phyloP scores from a whole-genome alignment of 2,797 vertebrate species.

The Typhlichthys subterraneus region DNA sequence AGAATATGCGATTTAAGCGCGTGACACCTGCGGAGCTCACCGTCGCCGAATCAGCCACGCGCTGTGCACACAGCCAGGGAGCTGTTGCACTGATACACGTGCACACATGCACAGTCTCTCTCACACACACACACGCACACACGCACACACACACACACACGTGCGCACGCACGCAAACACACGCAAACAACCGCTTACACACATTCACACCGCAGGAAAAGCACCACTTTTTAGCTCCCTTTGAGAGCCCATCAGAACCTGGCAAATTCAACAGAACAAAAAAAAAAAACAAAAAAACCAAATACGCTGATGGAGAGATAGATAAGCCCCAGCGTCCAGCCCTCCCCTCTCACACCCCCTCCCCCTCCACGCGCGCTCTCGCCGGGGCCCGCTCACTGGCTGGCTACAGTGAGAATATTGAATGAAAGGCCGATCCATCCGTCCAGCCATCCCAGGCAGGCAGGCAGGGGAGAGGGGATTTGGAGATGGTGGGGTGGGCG shows the following conservation, averaged over 20 bases:
- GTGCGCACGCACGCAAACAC: background rate
- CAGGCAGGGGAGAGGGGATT: conserved; percentile 61
- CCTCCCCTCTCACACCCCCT: conserved; percentile 20
- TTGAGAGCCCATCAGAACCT: conserved; percentile 55
- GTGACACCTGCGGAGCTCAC: conserved; percentile 51
- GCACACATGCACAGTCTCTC: conserved; percentile 13
- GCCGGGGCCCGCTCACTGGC: conserved; percentile 53
- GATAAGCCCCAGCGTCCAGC: conserved; percentile 38
- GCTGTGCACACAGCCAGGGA: conserved; percentile 35
- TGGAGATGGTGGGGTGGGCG: conserved; percentile 60
- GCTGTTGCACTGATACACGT: conserved; percentile 26
- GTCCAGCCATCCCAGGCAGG: conserved; percentile 32
- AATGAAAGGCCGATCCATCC: conserved; percentile 74
- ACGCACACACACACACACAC: background rate
- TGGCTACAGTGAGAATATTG: conserved; percentile 79
- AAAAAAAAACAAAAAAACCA: conserved; percentile 38
- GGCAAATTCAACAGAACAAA: conserved; percentile 62
- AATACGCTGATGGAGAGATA: conserved; percentile 57
- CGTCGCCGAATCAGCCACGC: too few species aligned
- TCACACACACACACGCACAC: too few species aligned
- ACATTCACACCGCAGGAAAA: conserved; percentile 24
- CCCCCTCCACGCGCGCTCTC: conserved; percentile 37
- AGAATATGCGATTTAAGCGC: conserved; percentile 39
- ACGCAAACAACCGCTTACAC: background rate
- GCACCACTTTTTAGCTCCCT: conserved; percentile 38